Evolutionary conservation across 2,797 vertebrate species (phyloP), one percentile per base, ranked within the genome.

Genomic region (Hoplostethus atlanticus): DNA sequence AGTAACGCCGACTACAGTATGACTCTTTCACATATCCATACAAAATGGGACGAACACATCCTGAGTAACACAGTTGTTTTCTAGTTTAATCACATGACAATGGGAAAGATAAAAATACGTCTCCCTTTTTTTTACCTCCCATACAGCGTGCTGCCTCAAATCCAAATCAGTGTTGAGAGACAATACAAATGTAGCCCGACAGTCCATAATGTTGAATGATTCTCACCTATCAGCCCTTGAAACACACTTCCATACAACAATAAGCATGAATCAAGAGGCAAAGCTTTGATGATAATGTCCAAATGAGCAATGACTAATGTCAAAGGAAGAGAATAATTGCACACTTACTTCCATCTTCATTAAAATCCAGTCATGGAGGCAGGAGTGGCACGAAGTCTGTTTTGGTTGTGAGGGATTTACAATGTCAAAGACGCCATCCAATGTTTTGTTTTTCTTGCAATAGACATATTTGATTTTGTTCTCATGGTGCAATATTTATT

Each of bases 21-120:
- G 44, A 34, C 17, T 71, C 66, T 80, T 65, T 72, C 55, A 58
- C 7, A 47, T 28, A 60, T 57, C 66, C 52, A n/a, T 31, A 55
- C 30, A 64, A 63, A 63, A 25, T 38, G 44, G 21, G 28, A 50
- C 58, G 17, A 31, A 74, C 40, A 78, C 16, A 50, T 55, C 58
- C 5, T 16, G 36, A 77, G 75, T 76, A 79, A 73, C 76, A 79
- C 30, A 69, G 17, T 75, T 48, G 13, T 52, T 21, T 52, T 52
- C 10, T 5, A 11, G 7, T 54, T 30, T 13, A 11, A 54, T 15
- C 25, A 25, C 25, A 28, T 31, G 52, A 30, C 21, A 28, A 10
- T 15, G 6, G 46, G 10, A 68, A 60, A 72, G 36, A 68, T 47
- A 56, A 62, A 74, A 66, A 70, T 56, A 57, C 17, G 17, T 16